Evolutionary conservation across 2,113 vertebrate species (phyloP).

Genomic region (Junco hyemalis): DNA sequence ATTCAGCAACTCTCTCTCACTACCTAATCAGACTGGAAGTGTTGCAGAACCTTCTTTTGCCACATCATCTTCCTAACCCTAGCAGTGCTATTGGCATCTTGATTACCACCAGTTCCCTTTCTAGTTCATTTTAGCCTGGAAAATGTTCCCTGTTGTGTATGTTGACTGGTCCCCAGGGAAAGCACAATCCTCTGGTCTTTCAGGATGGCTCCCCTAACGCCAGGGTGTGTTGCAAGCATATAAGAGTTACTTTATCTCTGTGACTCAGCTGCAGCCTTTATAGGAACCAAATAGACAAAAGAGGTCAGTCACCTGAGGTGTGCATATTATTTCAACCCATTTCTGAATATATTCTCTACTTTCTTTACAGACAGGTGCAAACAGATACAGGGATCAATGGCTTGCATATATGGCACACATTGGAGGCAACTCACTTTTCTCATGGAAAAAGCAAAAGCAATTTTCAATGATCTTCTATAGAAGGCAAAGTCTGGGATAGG

Average conservation of each 20-base stretch:
- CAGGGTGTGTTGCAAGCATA: not conserved
- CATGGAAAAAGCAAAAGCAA: not conserved
- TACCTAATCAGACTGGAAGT: not conserved
- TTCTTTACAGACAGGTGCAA: not conserved
- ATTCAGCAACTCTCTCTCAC: not conserved
- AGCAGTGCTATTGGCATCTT: not conserved
- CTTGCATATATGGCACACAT: not conserved
- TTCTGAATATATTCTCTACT: not conserved
- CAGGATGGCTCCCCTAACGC: not conserved
- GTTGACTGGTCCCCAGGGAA: not conserved
- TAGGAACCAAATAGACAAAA: not conserved
- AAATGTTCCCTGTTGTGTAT: not conserved
- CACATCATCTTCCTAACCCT: not conserved
- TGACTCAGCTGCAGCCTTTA: not conserved
- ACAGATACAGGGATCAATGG: not conserved
- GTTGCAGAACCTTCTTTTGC: not conserved
- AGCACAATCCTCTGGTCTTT: not conserved
- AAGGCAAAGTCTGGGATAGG: not conserved
- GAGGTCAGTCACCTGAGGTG: not conserved
- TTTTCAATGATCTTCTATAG: not conserved
- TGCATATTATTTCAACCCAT: not conserved
- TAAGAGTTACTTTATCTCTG: not conserved
- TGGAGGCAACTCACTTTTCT: not conserved
- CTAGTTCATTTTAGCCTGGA: not conserved
- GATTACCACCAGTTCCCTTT: not conserved